Conservation (phyloP, 1,140 invertebrate genomes). For the Drosophila erecta region DNA sequence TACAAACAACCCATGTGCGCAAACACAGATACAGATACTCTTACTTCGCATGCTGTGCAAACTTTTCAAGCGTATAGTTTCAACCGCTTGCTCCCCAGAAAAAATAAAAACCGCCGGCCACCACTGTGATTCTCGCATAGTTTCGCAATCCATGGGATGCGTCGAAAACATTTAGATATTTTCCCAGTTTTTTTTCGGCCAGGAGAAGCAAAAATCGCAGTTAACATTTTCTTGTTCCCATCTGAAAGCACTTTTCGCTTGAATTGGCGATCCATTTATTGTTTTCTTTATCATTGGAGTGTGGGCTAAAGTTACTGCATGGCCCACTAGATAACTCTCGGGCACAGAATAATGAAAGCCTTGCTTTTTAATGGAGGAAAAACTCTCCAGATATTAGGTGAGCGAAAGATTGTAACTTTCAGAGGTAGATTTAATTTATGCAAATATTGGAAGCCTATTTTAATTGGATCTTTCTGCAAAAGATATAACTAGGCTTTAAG, state of each 20-base stretch:
- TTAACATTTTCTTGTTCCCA: slow-evolving; percentile 11
- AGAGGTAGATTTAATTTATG: too few relatives aligned
- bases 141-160: slow-evolving; percentile 68
- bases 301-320: neutral
- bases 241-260: slow-evolving; percentile 57
- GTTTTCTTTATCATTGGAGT: slow-evolving; percentile 14
- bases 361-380: neutral
- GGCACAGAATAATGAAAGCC: neutral
- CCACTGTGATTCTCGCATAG: slow-evolving; percentile 43
- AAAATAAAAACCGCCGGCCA: neutral
- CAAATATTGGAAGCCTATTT: too few relatives aligned
- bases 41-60: slow-evolving; percentile 29
- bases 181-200: slow-evolving; percentile 6
- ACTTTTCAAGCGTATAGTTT: slow-evolving; percentile 62
- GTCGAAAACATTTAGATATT: slow-evolving; percentile 69
- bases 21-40: slow-evolving; percentile 29
- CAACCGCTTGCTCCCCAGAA: neutral
- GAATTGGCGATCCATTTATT: slow-evolving; percentile 64
- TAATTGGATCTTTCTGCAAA: too few relatives aligned
- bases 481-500: too few relatives aligned
- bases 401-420: too few relatives aligned
- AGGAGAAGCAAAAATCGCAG: slow-evolving; percentile 55
- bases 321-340: neutral
- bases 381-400: neutral
- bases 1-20: slow-evolving; percentile 26